phyloP scores from a whole-genome alignment of 2,888 invertebrate genomes.

The Ectobius pallidus region DNA sequence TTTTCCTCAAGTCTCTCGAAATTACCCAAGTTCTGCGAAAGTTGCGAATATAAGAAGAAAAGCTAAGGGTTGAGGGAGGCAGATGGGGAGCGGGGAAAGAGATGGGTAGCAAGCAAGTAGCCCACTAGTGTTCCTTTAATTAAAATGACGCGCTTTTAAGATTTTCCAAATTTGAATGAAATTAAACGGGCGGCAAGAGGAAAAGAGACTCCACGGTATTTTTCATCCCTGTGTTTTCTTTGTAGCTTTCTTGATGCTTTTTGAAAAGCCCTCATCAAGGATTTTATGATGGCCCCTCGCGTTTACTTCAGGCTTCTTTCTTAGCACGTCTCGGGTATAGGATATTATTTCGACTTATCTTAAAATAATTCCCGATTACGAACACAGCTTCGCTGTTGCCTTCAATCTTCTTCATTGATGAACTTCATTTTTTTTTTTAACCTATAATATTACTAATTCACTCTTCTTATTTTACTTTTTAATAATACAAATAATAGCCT shows the following conservation, averaged over 20 bases:
- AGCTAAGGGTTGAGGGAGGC: slow-evolving; percentile 1
- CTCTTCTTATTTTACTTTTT: no score
- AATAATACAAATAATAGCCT: no score
- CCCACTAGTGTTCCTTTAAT: slow-evolving; percentile 43
- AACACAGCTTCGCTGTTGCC: no score
- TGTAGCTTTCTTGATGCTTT: slow-evolving; percentile 32
- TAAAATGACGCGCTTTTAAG: slow-evolving; percentile 45
- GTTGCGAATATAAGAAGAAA: slow-evolving; percentile 5
- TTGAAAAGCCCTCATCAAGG: slow-evolving; percentile 38
- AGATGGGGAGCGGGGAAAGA: not conserved
- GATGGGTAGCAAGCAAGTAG: slow-evolving; percentile 17
- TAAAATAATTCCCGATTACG: no score
- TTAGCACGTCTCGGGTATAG: no score
- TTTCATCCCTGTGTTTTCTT: slow-evolving; percentile 23
- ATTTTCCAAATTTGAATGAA: slow-evolving; percentile 46
- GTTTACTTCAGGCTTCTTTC: no score
- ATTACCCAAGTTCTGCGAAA: slow-evolving; percentile 37
- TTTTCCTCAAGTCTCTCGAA: slow-evolving; percentile 10
- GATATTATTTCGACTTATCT: no score
- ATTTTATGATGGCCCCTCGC: slow-evolving; percentile 32
- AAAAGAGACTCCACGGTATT: not conserved
- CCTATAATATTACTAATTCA: no score
- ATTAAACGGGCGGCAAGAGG: slow-evolving; percentile 39
- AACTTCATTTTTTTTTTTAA: no score
- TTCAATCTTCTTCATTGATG: no score